Conservation (phyloP, 1,140 invertebrate genomes). For the Philopotamus ludificatus region DNA sequence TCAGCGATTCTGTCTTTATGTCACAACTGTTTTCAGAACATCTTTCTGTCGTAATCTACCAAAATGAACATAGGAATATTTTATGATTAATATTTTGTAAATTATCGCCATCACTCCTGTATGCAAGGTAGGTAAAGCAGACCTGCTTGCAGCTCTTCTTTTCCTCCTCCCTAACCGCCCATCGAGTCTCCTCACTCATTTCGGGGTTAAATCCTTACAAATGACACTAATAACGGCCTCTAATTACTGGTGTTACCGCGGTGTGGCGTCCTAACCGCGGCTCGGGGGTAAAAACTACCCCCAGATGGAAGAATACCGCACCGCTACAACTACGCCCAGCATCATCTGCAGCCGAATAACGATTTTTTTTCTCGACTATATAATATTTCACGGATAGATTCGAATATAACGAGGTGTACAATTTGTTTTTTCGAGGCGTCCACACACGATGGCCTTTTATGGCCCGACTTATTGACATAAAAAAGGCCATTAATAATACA, state of each 20-base stretch:
- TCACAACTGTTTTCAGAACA: too few species aligned
- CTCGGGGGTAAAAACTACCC: constrained; percentile 23
- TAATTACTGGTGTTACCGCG: constrained; percentile 36
- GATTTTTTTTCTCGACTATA: constrained; percentile 10
- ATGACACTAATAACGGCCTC: constrained; percentile 38
- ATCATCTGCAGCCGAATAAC: not conserved
- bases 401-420: constrained; percentile 26
- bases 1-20: too few species aligned
- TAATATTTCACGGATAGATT: too few species aligned
- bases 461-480: constrained; percentile 35
- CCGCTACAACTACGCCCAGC: not conserved
- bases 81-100: too few species aligned
- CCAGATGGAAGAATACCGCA: not conserved
- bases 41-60: too few species aligned
- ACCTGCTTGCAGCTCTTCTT: constrained; percentile 1
- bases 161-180: not conserved
- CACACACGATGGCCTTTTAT: constrained; percentile 13
- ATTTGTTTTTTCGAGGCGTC: constrained; percentile 18
- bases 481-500: constrained; percentile 34
- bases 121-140: too few species aligned
- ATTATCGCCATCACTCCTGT: too few species aligned
- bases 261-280: constrained; percentile 15
- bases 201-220: constrained; percentile 37
- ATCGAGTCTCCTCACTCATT: constrained; percentile 15
- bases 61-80: too few species aligned